A percentile compares a stretch with the other conserved stretches of the same genome.
Conservation (phyloP, 2,888 invertebrate species). For the Drosophila imparisetae region DNA sequence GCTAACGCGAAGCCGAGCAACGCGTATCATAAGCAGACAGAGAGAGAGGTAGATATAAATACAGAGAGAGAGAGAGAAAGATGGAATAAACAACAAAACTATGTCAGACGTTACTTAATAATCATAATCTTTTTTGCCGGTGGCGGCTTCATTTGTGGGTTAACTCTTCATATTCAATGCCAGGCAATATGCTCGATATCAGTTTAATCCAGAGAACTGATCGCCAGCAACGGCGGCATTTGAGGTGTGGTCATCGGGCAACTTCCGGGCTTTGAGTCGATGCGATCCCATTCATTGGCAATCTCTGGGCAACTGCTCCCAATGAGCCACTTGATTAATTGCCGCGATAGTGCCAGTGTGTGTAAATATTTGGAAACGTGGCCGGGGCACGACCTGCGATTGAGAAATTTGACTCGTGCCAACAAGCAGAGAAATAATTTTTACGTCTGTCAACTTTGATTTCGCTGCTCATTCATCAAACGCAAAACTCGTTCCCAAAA, state of each 20-base stretch:
- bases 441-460: constrained; percentile 79
- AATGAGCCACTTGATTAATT: constrained; percentile 77
- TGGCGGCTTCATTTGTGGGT: constrained; percentile 65
- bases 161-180: constrained; percentile 37
- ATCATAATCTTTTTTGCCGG: constrained; percentile 67
- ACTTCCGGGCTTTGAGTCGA: constrained; percentile 79
- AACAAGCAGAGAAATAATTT: constrained; percentile 69
- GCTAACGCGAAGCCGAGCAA: background rate
- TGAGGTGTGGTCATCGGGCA: constrained; percentile 72
- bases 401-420: constrained; percentile 79
- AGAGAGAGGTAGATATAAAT: background rate
- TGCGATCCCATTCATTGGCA: constrained; percentile 43
- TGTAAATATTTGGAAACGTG: constrained; percentile 59
- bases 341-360: constrained; percentile 54
- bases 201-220: constrained; percentile 57
- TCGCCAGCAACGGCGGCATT: constrained; percentile 34
- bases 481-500: constrained; percentile 41
- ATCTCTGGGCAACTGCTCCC: constrained; percentile 38
- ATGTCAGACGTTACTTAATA: constrained; percentile 77
- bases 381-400: constrained; percentile 52
- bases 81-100: constrained; percentile 55
- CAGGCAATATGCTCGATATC: constrained; percentile 51
- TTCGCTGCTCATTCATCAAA: constrained; percentile 71
- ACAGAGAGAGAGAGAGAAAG: constrained; percentile 15
- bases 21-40: constrained; percentile 10